Conservation (phyloP, 2,888 invertebrate genomes). For the Incurvaria masculella region DNA sequence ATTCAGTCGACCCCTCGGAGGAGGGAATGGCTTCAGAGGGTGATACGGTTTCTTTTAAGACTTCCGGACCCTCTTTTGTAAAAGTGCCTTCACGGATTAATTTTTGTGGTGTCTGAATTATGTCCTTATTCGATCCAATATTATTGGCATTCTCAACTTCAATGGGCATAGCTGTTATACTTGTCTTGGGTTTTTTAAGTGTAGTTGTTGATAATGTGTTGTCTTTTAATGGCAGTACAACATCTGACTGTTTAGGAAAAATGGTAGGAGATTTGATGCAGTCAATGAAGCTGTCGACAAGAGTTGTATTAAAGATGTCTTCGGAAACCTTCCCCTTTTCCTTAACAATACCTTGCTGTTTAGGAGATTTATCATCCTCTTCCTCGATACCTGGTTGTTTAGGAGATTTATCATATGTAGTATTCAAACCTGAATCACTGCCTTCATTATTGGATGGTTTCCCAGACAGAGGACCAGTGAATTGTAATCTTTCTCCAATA, state of each 20-base stretch:
- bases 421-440: too few species aligned
- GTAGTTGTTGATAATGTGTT: too few species aligned
- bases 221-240: too few species aligned
- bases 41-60: background rate
- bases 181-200: too few species aligned
- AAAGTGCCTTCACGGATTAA: constrained; percentile 43
- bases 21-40: constrained; percentile 3
- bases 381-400: constrained; percentile 34
- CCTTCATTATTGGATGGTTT: too few species aligned
- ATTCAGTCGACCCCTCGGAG: constrained; percentile 10
- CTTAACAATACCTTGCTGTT: constrained; percentile 36
- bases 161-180: too few species aligned
- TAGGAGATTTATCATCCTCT: constrained; percentile 11
- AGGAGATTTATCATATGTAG: background rate
- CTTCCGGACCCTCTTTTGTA: constrained; percentile 32
- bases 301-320: constrained; percentile 34
- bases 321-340: constrained; percentile 31
- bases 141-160: too few species aligned
- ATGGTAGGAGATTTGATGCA: constrained; percentile 22
- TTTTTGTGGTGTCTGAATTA: background rate
- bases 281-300: constrained; percentile 40
- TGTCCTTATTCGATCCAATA: too few species aligned
- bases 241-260: too few species aligned
- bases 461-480: too few species aligned
- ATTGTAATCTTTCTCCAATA: too few species aligned